phyloP scores from a whole-genome alignment of 1,140 invertebrate genomes.

The Drosophila ficusphila region DNA sequence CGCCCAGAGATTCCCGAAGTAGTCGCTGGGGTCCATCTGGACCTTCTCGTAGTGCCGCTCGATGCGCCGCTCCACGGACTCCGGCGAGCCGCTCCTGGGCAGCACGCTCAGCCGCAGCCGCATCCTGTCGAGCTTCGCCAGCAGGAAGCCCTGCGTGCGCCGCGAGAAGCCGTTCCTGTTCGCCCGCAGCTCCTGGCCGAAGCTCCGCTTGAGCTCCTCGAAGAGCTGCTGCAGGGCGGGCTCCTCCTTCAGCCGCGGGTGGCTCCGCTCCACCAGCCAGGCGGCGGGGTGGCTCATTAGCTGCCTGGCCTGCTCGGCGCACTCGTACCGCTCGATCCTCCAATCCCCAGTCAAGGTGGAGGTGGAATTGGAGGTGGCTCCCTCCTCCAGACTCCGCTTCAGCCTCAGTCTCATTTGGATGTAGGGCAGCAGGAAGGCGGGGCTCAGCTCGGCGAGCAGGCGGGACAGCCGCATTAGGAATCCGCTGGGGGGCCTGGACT shows the following conservation, averaged over 20 bases:
- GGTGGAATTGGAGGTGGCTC: no score
- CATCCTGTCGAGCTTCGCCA: slow-evolving; percentile 43
- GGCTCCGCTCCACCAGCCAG: slow-evolving; percentile 43
- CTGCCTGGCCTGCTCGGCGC: slow-evolving; percentile 37
- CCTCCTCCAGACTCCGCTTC: no score
- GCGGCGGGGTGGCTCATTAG: slow-evolving; percentile 48
- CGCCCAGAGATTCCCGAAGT: slow-evolving; percentile 42
- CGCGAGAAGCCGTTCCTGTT: slow-evolving; percentile 37
- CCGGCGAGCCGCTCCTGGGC: neutral
- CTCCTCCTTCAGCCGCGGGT: neutral
- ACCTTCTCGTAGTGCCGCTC: slow-evolving; percentile 21
- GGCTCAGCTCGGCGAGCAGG: neutral
- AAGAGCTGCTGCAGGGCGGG: slow-evolving; percentile 33
- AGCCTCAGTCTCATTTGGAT: slow-evolving; percentile 23
- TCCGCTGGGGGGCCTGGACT: no score
- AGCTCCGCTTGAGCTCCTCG: slow-evolving; percentile 30
- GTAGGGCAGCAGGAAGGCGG: slow-evolving; percentile 12
- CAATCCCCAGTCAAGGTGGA: no score
- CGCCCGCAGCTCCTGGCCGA: slow-evolving; percentile 9
- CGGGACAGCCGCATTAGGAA: neutral
- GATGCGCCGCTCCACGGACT: slow-evolving; percentile 3
- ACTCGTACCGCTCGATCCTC: slow-evolving; percentile 11
- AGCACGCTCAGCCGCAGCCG: slow-evolving; percentile 39
- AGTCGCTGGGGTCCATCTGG: slow-evolving; percentile 18
- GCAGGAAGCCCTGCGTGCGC: slow-evolving; percentile 2